Base-by-base conservation (phyloP, 1,140 invertebrate genomes). In the Ceratitis capitata region DNA sequence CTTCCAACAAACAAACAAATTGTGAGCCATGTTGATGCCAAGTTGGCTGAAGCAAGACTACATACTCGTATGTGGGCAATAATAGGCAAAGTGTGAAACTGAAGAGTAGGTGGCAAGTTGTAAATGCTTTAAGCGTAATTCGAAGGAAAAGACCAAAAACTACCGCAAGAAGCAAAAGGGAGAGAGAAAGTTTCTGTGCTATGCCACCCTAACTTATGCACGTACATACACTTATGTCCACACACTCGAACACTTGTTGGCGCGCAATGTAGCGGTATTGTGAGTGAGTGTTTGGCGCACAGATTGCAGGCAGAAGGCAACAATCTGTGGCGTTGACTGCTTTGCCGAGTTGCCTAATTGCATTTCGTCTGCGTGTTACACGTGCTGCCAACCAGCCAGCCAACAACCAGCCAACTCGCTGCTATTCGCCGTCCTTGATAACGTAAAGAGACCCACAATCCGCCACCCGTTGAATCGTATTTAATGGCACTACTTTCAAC, bases 341-440 rank as follows among this genome's bases (percentile, higher is more conserved):
- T 74, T 74, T 74, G 69, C 69, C 6, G 39, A 78, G 69, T 78
- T 45, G 42, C 69, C 69, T 78, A 78, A 78, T 78, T 78, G 69
- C 69, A 78, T 42, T 78, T 78, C 69, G 69, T 78, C 69, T 78
- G 69, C 39, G 19, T 78, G 69, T 26, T 45, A 12, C 32, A 78
- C 32, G 61, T 78, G 39, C 39, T n/a, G 32, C 35, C 19, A 19
- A 5, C 4, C 5, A 56, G 19, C 51, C 4, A 10, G 4, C 12
- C n/a, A 4, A 56, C n/a, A 56, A 16, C 5, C 26, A 14, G 9
- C 69, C 32, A 29, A 23, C 10, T 45, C 69, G 35, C 23, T 39
- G 39, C 19, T 74, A 29, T 26, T 74, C n/a, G 29, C 35, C 16
- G 32, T 29, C 1, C 12, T 61, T 26, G 23, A 9, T 61, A 29